These are phyloP conservation scores for Petrocephalus zakoni DNA, from an alignment of 2,113 vertebrate genomes.

Conservation along the genomic window DNA sequence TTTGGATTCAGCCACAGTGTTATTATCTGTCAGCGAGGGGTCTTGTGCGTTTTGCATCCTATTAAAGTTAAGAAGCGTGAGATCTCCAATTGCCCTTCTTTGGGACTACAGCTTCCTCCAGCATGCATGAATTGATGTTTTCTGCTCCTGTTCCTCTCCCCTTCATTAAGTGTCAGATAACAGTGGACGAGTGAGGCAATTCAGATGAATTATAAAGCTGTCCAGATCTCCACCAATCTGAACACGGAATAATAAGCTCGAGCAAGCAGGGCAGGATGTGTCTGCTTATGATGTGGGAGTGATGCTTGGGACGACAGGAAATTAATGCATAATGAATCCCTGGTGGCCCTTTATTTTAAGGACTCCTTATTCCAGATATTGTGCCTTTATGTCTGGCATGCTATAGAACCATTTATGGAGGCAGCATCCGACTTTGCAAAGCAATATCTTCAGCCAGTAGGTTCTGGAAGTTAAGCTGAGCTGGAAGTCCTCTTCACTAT, in stretches of 20 bases:
- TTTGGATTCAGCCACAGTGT: background rate
- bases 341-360: slow-evolving; percentile 3
- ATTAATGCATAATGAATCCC: slow-evolving; percentile 1
- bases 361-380: background rate
- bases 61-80: background rate
- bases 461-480: background rate
- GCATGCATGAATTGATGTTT: background rate
- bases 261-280: background rate
- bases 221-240: background rate
- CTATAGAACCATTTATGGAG: background rate
- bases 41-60: background rate
- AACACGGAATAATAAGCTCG: background rate
- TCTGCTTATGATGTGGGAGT: background rate
- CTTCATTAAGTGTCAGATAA: slow-evolving; percentile 3
- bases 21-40: background rate
- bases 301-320: background rate
- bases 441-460: background rate
- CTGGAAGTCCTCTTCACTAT: background rate
- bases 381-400: slow-evolving; percentile 8
- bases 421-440: background rate
- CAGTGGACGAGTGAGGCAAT: background rate
- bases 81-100: background rate
- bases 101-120: background rate
- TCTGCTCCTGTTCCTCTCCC: background rate
- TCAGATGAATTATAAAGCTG: background rate